Evolutionary conservation across 2,797 vertebrate genomes (phyloP).

Genomic region (Odontamblyopus rebecca): DNA sequence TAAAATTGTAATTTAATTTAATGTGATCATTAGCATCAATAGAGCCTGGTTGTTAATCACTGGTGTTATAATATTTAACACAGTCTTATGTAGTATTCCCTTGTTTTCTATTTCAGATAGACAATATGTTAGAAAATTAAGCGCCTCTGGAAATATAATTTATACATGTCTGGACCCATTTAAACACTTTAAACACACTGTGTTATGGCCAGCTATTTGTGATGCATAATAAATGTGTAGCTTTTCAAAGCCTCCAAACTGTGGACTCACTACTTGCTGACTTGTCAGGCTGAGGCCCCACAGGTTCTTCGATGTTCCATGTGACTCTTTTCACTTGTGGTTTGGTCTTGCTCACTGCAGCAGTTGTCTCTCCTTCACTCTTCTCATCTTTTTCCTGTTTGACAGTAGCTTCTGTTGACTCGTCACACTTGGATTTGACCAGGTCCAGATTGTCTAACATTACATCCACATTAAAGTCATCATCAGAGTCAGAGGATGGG

Average conservation of each 20-base stretch:
- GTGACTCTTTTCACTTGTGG: constrained; percentile 91
- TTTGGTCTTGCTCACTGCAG: constrained; percentile 77
- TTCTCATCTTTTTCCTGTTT: constrained; percentile 52
- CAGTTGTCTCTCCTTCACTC: constrained; percentile 58
- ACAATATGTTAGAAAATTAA: too few species aligned
- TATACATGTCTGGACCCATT: too few species aligned
- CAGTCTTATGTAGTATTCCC: not conserved
- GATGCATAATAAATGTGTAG: not conserved
- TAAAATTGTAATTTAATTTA: too few species aligned
- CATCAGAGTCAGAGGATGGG: constrained; percentile 63
- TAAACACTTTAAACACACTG: too few species aligned
- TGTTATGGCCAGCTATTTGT: not conserved
- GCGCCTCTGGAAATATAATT: too few species aligned
- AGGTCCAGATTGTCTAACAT: constrained; percentile 76
- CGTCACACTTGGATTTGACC: constrained; percentile 59
- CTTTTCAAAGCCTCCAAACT: not conserved
- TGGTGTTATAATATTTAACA: not conserved
- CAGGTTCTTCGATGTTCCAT: constrained; percentile 93
- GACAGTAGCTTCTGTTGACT: constrained; percentile 8
- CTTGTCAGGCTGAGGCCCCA: constrained; percentile 71
- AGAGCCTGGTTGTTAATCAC: not conserved
- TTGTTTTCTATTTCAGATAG: too few species aligned
- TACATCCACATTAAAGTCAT: constrained; percentile 75
- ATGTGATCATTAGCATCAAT: not conserved
- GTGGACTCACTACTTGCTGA: constrained; percentile 78